Evolutionary conservation across 2,888 invertebrate species (phyloP).

Genomic region (Eledona agricola): DNA sequence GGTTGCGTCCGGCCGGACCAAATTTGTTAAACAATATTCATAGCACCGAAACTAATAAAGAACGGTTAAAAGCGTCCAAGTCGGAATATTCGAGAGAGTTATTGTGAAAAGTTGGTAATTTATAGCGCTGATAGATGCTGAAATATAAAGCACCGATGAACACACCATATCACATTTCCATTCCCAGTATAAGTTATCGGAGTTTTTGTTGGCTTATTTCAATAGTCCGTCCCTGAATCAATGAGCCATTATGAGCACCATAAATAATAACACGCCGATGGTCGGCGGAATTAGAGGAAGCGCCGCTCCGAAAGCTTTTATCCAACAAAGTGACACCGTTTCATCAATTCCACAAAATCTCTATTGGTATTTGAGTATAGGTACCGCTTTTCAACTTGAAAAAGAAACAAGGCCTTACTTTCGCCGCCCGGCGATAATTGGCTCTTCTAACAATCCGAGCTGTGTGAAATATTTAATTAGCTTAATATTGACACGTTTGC

Average conservation of each 20-base stretch:
- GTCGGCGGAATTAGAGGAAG: conserved; percentile 43
- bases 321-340: conserved; percentile 2
- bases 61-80: conserved; percentile 25
- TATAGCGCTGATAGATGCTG: conserved; percentile 49
- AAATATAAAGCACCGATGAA: conserved; percentile 52
- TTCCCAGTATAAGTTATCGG: conserved; percentile 52
- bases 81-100: conserved; percentile 45
- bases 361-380: neutral
- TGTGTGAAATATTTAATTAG: conserved; percentile 55
- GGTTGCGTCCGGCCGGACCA: conserved; percentile 25
- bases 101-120: conserved; percentile 55
- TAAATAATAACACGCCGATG: conserved; percentile 55
- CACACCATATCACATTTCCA: conserved; percentile 50
- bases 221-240: conserved; percentile 59
- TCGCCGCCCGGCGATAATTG: conserved; percentile 55
- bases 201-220: conserved; percentile 58
- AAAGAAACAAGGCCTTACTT: conserved; percentile 11
- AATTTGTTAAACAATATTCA: conserved; percentile 8
- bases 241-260: conserved; percentile 61
- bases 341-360: conserved; percentile 1
- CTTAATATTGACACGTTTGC: conserved; percentile 30
- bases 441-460: conserved; percentile 50
- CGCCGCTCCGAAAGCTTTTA: conserved; percentile 12
- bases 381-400: too few species aligned
- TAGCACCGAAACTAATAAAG: conserved; percentile 22